phyloP scores from a whole-genome alignment of 2,888 invertebrate species.

The Anagyrus pseudococci region DNA sequence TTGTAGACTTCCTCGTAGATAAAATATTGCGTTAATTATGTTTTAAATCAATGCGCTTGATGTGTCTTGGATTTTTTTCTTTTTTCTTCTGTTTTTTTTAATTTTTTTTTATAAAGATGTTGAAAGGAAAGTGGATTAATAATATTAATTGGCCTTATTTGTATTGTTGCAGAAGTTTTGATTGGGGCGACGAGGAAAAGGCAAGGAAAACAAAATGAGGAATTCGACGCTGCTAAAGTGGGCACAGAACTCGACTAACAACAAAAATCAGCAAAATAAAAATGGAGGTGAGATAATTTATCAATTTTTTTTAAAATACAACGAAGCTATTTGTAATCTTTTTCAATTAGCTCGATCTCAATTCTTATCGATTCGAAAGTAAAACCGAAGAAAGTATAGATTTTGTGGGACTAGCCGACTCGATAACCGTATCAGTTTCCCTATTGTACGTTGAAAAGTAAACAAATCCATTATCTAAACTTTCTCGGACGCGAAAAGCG shows the following conservation, averaged over 20 bases:
- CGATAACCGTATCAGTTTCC: too few relatives aligned
- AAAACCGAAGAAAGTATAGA: too few relatives aligned
- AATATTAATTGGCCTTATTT: conserved; percentile 18
- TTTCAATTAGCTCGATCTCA: too few relatives aligned
- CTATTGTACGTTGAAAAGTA: too few relatives aligned
- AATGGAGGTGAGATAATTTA: conserved; percentile 51
- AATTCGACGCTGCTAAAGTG: conserved; percentile 67
- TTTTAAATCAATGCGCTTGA: too few relatives aligned
- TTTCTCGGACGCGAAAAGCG: too few relatives aligned
- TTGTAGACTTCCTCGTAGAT: too few relatives aligned
- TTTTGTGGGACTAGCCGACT: too few relatives aligned
- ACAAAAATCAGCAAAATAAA: conserved; percentile 59
- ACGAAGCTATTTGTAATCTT: too few relatives aligned
- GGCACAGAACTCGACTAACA: conserved; percentile 66
- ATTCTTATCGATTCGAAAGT: too few relatives aligned
- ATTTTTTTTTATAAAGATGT: background rate
- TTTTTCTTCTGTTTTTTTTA: background rate
- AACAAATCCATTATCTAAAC: too few relatives aligned
- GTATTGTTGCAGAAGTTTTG: conserved; percentile 44
- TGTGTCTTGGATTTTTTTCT: background rate
- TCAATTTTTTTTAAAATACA: background rate
- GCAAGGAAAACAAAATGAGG: conserved; percentile 62
- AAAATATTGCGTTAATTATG: background rate
- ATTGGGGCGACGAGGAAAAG: conserved; percentile 17
- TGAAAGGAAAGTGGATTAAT: background rate